phyloP scores from a whole-genome alignment of 2,797 vertebrate species.

The Ibycter americanus region DNA sequence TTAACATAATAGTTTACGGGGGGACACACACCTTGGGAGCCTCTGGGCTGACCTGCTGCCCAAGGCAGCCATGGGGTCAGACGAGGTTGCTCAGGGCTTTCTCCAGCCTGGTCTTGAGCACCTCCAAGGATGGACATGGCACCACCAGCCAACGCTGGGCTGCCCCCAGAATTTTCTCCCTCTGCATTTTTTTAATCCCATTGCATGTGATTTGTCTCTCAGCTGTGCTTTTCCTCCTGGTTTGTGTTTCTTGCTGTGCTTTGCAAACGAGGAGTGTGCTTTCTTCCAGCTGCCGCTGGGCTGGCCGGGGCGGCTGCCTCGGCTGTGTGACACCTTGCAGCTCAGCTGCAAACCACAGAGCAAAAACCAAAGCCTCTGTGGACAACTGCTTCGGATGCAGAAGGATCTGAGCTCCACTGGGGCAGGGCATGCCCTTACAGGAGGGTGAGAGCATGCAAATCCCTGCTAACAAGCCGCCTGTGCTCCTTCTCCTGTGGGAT shows the following conservation, averaged over 20 bases:
- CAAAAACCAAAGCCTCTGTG: neutral
- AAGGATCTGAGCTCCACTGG: neutral
- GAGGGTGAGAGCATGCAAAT: neutral
- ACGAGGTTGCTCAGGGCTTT: neutral
- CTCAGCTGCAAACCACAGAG: neutral
- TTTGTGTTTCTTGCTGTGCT: neutral
- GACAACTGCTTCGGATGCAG: neutral
- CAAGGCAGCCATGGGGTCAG: neutral
- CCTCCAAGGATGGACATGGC: neutral
- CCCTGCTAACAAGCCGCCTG: accelerated
- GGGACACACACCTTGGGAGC: neutral
- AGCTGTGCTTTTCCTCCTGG: neutral
- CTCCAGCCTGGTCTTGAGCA: neutral
- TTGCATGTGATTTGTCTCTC: neutral
- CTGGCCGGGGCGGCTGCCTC: neutral
- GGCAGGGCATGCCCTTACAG: neutral
- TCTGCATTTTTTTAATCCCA: neutral
- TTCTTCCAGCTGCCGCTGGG: neutral
- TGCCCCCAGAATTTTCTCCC: neutral
- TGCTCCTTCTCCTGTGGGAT: neutral
- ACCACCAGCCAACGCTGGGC: neutral
- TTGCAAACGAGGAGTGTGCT: neutral
- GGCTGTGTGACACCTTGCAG: neutral
- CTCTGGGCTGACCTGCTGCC: neutral
- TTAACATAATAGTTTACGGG: neutral